These are phyloP conservation scores for Lipotes vexillifer DNA, from an alignment of 2,113 vertebrate species.

Conservation along the genomic window DNA sequence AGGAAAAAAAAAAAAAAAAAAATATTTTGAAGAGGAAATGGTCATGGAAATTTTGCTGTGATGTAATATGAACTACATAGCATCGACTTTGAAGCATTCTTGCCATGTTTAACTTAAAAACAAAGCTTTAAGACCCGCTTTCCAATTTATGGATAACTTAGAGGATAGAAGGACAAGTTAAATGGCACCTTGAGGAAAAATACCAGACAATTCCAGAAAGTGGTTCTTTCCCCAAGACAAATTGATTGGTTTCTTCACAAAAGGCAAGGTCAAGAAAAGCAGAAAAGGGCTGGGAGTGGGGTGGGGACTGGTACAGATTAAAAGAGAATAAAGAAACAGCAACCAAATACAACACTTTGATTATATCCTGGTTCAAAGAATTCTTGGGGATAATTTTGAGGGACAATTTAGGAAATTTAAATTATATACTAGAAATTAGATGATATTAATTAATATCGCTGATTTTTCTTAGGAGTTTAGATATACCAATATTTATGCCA, in stretches of 20 bases:
- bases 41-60: constrained; percentile 46
- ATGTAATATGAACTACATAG: neutral
- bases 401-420: constrained; percentile 7
- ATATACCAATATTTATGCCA: neutral
- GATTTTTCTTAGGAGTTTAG: neutral
- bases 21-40: constrained; percentile 53
- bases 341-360: neutral
- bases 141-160: neutral
- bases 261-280: neutral
- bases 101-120: neutral
- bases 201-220: neutral
- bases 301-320: neutral
- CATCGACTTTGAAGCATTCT: neutral
- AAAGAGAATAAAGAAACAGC: neutral
- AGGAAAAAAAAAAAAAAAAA: too few species aligned
- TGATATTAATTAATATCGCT: neutral
- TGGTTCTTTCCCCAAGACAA: neutral
- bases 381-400: neutral
- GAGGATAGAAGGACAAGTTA: neutral
- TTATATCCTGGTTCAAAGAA: neutral
- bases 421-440: neutral
- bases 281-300: neutral
- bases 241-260: neutral
- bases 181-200: neutral
- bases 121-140: neutral